A percentile compares a stretch with the other conserved stretches of the same genome.
phyloP scores from a whole-genome alignment of 2,113 vertebrate genomes.

The human region DNA sequence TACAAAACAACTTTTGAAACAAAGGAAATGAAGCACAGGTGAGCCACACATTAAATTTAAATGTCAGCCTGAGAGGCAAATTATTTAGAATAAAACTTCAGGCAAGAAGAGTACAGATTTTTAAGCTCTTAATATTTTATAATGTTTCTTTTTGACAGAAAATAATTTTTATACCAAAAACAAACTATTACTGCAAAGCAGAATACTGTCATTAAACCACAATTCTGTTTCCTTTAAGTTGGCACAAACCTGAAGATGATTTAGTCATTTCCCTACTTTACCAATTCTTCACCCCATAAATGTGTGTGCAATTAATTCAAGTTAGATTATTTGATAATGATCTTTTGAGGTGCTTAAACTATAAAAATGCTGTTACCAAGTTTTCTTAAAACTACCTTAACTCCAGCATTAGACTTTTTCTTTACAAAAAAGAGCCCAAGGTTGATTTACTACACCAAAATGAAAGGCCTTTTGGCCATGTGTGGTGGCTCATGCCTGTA shows the following conservation, averaged over 20 bases:
- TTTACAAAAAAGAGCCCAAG: not conserved
- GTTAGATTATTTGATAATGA: not conserved
- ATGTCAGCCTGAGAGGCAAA: not conserved
- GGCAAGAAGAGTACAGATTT: not conserved
- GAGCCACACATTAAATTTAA: slow-evolving; percentile 35
- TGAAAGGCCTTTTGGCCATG: not conserved
- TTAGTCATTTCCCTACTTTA: slow-evolving; percentile 15
- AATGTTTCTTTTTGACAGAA: slow-evolving; percentile 38
- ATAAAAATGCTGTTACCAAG: not conserved
- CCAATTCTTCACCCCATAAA: not conserved
- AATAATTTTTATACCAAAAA: slow-evolving; percentile 36
- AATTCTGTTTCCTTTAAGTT: slow-evolving; percentile 31
- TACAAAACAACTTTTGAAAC: slow-evolving; percentile 89
- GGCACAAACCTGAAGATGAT: not conserved
- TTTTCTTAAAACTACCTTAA: slow-evolving; percentile 23
- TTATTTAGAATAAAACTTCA: slow-evolving; percentile 11
- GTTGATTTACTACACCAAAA: not conserved
- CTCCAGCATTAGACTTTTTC: not conserved
- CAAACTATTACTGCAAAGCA: slow-evolving; percentile 13
- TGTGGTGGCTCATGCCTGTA: too few relatives aligned
- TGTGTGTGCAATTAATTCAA: not conserved
- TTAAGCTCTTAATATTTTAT: not conserved
- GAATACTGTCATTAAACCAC: slow-evolving; percentile 17
- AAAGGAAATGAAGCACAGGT: slow-evolving; percentile 47
- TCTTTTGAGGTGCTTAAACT: not conserved